Percentiles rank a stretch among this genome's conserved stretches.
These are phyloP conservation scores for Microchrysa polita DNA, from an alignment of 2,888 invertebrate genomes.

Conservation along the genomic window DNA sequence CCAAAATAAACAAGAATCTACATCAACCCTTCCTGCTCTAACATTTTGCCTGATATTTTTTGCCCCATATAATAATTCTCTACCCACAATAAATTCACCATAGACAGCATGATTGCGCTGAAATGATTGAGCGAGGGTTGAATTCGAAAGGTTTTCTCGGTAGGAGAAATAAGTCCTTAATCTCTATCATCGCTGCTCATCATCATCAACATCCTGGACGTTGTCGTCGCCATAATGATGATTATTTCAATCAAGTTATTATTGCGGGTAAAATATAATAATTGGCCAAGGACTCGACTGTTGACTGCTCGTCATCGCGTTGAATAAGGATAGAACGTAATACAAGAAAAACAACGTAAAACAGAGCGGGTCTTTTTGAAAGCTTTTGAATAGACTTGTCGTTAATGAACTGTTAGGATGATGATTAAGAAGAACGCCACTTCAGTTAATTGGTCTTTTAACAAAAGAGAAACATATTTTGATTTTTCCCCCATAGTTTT, in stretches of 20 bases:
- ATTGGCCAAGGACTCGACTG: constrained; percentile 4
- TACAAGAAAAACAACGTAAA: not conserved
- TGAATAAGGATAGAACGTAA: not conserved
- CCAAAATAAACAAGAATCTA: no score
- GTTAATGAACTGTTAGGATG: constrained; percentile 33
- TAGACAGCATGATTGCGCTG: constrained; percentile 17
- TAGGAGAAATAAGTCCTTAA: constrained; percentile 31
- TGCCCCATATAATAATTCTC: no score
- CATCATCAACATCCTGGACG: constrained; percentile 38
- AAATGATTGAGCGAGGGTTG: constrained; percentile 17
- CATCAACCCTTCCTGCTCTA: no score
- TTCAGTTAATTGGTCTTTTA: constrained; percentile 38
- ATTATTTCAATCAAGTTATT: constrained; percentile 42
- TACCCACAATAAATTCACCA: no score
- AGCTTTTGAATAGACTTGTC: constrained; percentile 8
- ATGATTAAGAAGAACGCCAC: constrained; percentile 5
- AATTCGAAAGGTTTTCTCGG: not conserved
- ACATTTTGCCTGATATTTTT: no score
- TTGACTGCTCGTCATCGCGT: constrained; percentile 11
- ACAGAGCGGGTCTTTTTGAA: not conserved
- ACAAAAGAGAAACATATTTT: no score
- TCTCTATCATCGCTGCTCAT: constrained; percentile 43
- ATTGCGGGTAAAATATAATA: constrained; percentile 38
- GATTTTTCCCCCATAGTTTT: no score
- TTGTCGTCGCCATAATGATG: constrained; percentile 31